phyloP scores from a whole-genome alignment of 2,113 vertebrate genomes.

The Trichechus manatus region DNA sequence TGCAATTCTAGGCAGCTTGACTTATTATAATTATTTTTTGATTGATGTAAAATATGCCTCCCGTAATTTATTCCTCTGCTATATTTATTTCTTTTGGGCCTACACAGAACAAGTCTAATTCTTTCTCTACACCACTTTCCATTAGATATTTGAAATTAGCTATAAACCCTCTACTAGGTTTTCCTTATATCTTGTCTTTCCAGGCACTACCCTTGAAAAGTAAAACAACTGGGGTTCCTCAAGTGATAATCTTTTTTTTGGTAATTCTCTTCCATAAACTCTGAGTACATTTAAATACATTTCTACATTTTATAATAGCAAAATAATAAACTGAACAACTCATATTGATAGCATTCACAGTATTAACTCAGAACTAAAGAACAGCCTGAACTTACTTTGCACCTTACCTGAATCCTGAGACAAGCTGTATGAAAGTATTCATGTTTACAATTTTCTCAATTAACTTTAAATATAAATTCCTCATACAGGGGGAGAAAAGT shows the following conservation, averaged over 20 bases:
- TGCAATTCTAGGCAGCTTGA: not conserved
- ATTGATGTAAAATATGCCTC: not conserved
- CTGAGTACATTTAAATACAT: not conserved
- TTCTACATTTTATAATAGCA: not conserved
- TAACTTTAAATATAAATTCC: not conserved
- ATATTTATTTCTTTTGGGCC: not conserved
- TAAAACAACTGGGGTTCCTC: not conserved
- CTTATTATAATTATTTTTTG: not conserved
- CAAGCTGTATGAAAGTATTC: not conserved
- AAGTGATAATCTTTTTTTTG: not conserved
- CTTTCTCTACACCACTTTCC: not conserved
- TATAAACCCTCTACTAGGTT: not conserved
- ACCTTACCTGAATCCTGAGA: not conserved
- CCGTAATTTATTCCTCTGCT: slow-evolving; percentile 1
- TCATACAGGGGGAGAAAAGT: not conserved
- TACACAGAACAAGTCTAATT: not conserved
- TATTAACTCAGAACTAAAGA: not conserved
- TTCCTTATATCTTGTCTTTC: not conserved
- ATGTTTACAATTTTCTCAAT: not conserved
- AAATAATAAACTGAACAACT: not conserved
- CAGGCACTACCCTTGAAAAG: not conserved
- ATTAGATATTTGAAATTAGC: slow-evolving; percentile 19
- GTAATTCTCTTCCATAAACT: not conserved
- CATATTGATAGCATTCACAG: not conserved
- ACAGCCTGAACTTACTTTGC: not conserved